Conservation (phyloP, 2,797 vertebrate genomes). For the Echiichthys vipera region DNA sequence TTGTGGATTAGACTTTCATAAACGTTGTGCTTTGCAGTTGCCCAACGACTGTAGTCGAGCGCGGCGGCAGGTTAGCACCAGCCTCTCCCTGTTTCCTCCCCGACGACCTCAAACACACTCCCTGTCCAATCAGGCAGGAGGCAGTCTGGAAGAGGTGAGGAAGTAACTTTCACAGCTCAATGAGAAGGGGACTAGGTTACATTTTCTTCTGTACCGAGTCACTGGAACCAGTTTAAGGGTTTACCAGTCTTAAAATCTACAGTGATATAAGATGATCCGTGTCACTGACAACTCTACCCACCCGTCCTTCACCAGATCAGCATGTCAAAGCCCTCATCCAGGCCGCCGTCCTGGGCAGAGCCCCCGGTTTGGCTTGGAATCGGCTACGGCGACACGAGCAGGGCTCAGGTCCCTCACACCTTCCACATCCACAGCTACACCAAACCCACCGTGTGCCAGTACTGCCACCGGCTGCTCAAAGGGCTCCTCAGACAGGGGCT, state of each 20-base stretch:
- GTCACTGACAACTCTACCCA: neutral
- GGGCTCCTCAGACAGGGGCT: conserved; percentile 87
- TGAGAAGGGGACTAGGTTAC: no score
- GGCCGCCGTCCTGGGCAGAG: conserved; percentile 78
- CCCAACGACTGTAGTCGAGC: conserved; percentile 87
- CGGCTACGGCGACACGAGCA: conserved; percentile 38
- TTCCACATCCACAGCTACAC: conserved; percentile 88
- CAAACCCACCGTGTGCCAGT: conserved; percentile 83
- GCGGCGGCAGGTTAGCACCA: conserved; percentile 85
- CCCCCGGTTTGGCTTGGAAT: conserved; percentile 76
- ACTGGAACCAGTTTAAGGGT: no score
- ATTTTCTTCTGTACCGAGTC: neutral
- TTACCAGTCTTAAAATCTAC: no score
- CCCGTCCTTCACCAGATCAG: conserved; percentile 75
- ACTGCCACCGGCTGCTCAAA: conserved; percentile 83
- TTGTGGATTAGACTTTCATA: conserved; percentile 93
- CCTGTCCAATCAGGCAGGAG: conserved; percentile 78
- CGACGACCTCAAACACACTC: conserved; percentile 62
- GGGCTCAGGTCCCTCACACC: conserved; percentile 82
- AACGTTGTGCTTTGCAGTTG: conserved; percentile 89
- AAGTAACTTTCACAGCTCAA: rapidly evolving
- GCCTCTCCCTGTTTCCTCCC: conserved; percentile 83
- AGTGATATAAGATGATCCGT: neutral
- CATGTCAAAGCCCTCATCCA: conserved; percentile 73
- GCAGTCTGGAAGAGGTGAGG: conserved; percentile 83